Conservation (phyloP, 2,113 vertebrate genomes). For the Bos javanicus region DNA sequence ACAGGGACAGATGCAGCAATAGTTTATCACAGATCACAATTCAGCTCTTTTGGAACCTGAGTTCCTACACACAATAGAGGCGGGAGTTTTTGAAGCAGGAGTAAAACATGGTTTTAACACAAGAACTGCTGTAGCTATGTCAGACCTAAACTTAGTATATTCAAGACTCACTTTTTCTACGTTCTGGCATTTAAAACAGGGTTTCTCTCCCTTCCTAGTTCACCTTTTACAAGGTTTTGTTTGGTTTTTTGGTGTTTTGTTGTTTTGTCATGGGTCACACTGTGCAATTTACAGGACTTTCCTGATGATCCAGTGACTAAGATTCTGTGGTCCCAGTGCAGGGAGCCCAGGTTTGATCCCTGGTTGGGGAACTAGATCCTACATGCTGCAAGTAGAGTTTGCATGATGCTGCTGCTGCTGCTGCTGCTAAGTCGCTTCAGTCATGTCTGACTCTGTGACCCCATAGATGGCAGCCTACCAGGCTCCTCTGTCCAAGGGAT, state of each 20-base stretch:
- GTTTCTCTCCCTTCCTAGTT: not conserved
- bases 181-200: not conserved
- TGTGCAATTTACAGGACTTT: not conserved
- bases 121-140: not conserved
- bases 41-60: not conserved
- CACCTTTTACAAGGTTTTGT: not conserved
- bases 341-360: not conserved
- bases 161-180: not conserved
- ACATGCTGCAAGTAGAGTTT: not conserved
- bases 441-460: rapidly evolving
- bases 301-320: not conserved
- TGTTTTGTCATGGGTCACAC: not conserved
- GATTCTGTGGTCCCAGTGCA: not conserved
- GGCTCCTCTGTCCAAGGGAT: too few relatives aligned
- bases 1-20: not conserved
- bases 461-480: too few relatives aligned
- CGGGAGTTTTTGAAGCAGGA: not conserved
- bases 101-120: not conserved
- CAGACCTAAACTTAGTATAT: not conserved
- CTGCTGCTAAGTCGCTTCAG: too few relatives aligned
- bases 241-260: not conserved
- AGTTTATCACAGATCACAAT: not conserved
- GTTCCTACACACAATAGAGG: not conserved
- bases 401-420: not conserved
- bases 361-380: not conserved